Base-by-base conservation (phyloP, 2,888 invertebrate genomes). In the Rhyacophila evoluta region DNA sequence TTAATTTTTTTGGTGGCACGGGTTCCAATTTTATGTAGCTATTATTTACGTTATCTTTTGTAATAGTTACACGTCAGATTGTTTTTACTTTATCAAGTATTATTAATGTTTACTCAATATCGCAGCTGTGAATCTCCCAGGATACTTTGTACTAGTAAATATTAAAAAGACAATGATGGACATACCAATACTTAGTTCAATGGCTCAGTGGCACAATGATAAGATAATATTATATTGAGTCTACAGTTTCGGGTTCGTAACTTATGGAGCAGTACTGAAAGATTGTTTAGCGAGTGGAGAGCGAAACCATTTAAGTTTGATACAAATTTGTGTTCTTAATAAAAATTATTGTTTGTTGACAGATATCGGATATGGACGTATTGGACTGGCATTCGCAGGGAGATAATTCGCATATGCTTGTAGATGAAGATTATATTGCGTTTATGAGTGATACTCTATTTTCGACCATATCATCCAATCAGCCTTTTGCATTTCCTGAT, bases 401-500 rank as follows among this genome's bases (percentile, higher is more conserved):
- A 88, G 90, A 91, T 86, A 92, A 91, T 86, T 90, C 92, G 84
- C 92, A 92, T 86, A 94, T 95, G 94, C 92, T 95, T 88, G 93
- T 94, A 83, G 95, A 95, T 89, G 95, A 95, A 87, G 95, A 95
- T 87, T 94, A 95, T 85, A 94, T 95, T 92, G 94, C 93, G 86
- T 92, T 95, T 85, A 95, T 95, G 93, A 95, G 95, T 85, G 97
- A 97, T 87, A 97, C 96, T 11, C 91, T 97, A 74, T 97, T 97
- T 88, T 95, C 97, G 75, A 95, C 95, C 84, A 95, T 95, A 85
- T 91, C 91, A 83, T 92, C 92, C 83, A 94, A 94, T 86, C 95
- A 96, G 87, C 97, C 98, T 5, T 97, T 98, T 89, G 95, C 95
- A 82, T 99, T 99, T 89, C 99, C 99, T 10, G 98, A 98, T 89